phyloP scores from a whole-genome alignment of 2,797 vertebrate species.

The Rhinichthys osculus region DNA sequence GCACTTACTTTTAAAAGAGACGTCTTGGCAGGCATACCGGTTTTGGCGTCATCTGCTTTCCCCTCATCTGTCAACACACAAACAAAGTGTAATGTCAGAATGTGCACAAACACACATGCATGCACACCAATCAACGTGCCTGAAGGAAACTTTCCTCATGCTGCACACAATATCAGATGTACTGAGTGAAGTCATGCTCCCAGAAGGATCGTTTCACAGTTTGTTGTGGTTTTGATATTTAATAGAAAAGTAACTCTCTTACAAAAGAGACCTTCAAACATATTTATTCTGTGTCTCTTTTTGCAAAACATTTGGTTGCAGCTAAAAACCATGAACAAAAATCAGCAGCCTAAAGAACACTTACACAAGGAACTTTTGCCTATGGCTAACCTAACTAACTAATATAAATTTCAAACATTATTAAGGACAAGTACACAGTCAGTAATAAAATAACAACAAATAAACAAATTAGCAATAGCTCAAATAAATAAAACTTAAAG shows the following conservation, averaged over 20 bases:
- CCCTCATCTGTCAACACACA: constrained; percentile 67
- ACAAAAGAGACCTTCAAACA: neutral
- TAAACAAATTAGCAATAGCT: no score
- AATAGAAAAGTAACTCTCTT: neutral
- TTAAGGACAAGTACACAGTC: no score
- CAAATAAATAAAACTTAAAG: no score
- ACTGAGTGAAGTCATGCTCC: neutral
- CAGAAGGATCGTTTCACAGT: neutral
- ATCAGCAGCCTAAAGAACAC: neutral
- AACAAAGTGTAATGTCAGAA: constrained; percentile 47
- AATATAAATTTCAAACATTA: no score
- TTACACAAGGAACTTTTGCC: neutral
- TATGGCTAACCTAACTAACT: no score
- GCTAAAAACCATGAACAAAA: neutral
- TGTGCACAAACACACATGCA: neutral
- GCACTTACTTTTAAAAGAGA: constrained; percentile 73
- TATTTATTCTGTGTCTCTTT: neutral
- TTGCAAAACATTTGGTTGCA: neutral
- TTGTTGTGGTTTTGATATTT: constrained; percentile 20
- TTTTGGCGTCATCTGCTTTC: constrained; percentile 60
- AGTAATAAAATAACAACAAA: no score
- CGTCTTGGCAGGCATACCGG: constrained; percentile 63
- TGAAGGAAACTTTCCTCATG: neutral
- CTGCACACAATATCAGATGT: neutral
- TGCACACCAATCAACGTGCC: neutral